These are phyloP conservation scores for Drosophila suboccidentalis DNA, from an alignment of 2,888 invertebrate species.

Conservation along the genomic window DNA sequence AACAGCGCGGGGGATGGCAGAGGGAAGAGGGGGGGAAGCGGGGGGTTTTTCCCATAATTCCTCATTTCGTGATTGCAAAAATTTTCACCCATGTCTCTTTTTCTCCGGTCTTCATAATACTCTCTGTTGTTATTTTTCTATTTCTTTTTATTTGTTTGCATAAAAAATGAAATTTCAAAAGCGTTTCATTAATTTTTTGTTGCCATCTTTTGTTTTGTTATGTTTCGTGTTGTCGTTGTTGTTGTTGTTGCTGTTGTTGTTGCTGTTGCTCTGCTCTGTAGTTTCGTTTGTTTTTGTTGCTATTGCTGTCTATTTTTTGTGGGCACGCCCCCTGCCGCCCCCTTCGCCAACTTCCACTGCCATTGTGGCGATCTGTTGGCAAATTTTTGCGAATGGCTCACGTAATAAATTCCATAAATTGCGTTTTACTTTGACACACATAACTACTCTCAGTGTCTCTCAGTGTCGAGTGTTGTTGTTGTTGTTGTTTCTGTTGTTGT, in stretches of 20 bases:
- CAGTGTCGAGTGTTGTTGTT: constrained; percentile 44
- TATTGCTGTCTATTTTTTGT: constrained; percentile 47
- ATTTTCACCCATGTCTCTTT: constrained; percentile 56
- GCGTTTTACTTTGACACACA: constrained; percentile 80
- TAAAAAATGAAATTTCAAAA: constrained; percentile 70
- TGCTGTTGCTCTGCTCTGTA: constrained; percentile 9
- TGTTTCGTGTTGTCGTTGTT: constrained; percentile 2
- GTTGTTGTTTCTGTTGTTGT: constrained; percentile 45
- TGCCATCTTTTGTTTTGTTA: constrained; percentile 25
- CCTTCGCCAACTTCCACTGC: not conserved
- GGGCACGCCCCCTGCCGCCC: constrained; percentile 37
- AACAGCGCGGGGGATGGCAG: not conserved
- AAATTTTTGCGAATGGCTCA: constrained; percentile 73
- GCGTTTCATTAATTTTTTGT: constrained; percentile 67
- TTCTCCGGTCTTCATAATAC: constrained; percentile 12
- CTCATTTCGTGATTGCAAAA: constrained; percentile 58
- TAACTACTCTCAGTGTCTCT: constrained; percentile 50
- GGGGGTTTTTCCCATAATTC: constrained; percentile 59
- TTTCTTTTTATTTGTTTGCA: constrained; percentile 53
- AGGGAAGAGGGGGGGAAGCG: no score
- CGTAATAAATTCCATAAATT: constrained; percentile 79
- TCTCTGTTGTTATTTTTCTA: constrained; percentile 40
- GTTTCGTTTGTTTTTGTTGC: constrained; percentile 25
- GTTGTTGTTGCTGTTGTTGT: not conserved
- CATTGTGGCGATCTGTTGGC: constrained; percentile 38